Percentiles rank a stretch among this genome's conserved stretches.
Evolutionary conservation across 2,888 invertebrate species (phyloP).

Genomic region (Metacarcinus magister): DNA sequence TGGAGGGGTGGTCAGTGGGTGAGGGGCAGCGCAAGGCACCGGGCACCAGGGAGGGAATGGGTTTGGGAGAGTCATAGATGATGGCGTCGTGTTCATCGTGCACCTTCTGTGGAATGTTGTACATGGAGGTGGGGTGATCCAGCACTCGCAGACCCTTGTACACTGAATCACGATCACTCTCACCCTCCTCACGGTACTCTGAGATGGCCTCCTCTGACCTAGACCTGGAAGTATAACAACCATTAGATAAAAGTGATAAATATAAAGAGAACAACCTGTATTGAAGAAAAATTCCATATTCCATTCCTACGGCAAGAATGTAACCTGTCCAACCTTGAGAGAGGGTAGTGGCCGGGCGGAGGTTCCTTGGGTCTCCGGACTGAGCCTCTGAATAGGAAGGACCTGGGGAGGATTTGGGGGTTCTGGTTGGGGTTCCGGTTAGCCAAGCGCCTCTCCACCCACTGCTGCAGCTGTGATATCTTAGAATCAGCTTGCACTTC

Average conservation of each 20-base stretch:
- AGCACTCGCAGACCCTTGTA: constrained; percentile 79
- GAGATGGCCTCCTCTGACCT: constrained; percentile 75
- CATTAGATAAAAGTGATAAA: not conserved
- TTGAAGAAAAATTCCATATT: not conserved
- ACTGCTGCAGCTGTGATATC: constrained; percentile 71
- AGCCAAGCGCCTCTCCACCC: constrained; percentile 77
- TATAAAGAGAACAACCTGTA: not conserved
- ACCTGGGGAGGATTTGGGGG: constrained; percentile 51
- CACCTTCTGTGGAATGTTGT: constrained; percentile 78
- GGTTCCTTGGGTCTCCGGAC: constrained; percentile 67
- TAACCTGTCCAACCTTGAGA: constrained; percentile 57
- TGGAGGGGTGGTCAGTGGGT: constrained; percentile 53
- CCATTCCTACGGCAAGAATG: not conserved
- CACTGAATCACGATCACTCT: constrained; percentile 72
- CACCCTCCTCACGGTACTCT: constrained; percentile 72
- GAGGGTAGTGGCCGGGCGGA: constrained; percentile 69
- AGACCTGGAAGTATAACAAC: constrained; percentile 61
- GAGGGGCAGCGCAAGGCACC: constrained; percentile 69
- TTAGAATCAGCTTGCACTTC: constrained; percentile 65
- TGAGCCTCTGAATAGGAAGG: constrained; percentile 67
- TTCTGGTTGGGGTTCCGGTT: not conserved
- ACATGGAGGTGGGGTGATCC: constrained; percentile 82
- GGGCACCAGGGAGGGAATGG: constrained; percentile 71
- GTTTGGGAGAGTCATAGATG: constrained; percentile 72
- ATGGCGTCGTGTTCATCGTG: constrained; percentile 59